Evolutionary conservation across 2,797 vertebrate genomes (phyloP), one percentile per base, ranked within the genome.

Genomic region (Pelobates cultripes): DNA sequence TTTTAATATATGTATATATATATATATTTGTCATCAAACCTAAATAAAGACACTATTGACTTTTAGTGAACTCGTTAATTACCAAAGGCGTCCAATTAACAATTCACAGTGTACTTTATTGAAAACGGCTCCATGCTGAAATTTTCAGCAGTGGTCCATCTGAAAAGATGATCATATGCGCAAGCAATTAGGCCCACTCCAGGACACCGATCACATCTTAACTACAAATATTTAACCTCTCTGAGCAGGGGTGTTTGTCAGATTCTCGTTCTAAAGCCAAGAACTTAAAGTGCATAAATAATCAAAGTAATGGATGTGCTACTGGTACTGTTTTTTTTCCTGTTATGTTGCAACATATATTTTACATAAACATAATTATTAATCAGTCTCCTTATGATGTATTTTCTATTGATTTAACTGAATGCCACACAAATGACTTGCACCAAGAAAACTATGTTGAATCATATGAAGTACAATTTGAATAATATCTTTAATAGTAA

Each of bases 221-320:
- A 64, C 40, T 75, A 66, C 60, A 75, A 47, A 75, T 15, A 75
- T 75, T 47, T 75, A 75, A 75, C 73, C 61, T 64, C 47, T 75
- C 47, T 28, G 28, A 10, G 47, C 47, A 3, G 47, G 10, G 47
- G 47, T 5, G 5, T 71, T 51, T 71, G 41, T 43, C 69, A 47
- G 7, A 9, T 45, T 71, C 15, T 45, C 10, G 5, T 43, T 17
- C 28, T 51, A n/a, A 4, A 71, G 15, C 69, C 45, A 7, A 1
- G n/a, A n/a, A 51, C 44, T 17, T 47, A 45, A 47, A 45, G 47
- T 51, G 47, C 47, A 6, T 71, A 47, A n/a, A 51, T 47, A 8
- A 71, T 71, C 5, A 45, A 5, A 51, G 69, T 17, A 8, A 71
- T 44, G 17, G 15, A 51, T 10, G 10, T 51, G 28, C 28, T 28